Conservation (phyloP, 2,797 vertebrate genomes). For the Mormyrus hasselquistii region DNA sequence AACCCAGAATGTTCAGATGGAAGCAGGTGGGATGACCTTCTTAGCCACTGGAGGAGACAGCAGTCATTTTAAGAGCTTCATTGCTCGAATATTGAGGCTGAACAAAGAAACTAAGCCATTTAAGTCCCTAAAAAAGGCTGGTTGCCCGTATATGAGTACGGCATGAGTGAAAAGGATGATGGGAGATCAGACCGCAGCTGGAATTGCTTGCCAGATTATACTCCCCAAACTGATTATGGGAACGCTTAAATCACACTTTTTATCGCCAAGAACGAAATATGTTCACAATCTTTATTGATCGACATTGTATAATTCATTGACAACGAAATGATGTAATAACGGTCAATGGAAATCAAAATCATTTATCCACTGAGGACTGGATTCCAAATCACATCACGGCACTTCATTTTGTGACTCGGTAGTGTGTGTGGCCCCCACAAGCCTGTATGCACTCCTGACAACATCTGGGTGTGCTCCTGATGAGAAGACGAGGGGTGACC, state of each 20-base stretch:
- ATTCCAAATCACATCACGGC: not conserved
- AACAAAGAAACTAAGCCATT: not conserved
- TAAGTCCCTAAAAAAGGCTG: not conserved
- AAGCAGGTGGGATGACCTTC: not conserved
- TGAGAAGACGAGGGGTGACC: not conserved
- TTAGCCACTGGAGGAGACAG: not conserved
- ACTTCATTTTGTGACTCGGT: not conserved
- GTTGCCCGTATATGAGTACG: not conserved
- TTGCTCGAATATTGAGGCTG: not conserved
- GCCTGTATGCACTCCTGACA: not conserved
- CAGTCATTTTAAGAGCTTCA: not conserved
- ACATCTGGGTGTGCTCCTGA: not conserved
- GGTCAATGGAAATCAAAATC: not conserved
- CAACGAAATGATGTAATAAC: not conserved
- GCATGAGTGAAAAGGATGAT: not conserved
- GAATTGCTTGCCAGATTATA: not conserved
- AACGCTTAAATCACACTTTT: not conserved
- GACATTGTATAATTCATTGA: not conserved
- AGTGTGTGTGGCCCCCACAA: not conserved
- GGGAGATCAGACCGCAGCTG: not conserved
- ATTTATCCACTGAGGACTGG: not conserved
- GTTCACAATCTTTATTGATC: not conserved
- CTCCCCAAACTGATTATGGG: not conserved
- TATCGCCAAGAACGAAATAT: not conserved
- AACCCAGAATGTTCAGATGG: not conserved